Percentiles rank a stretch among this genome's conserved stretches.
These are phyloP conservation scores for Campopleginae sp. DNA, from an alignment of 2,888 invertebrate species.

Conservation along the genomic window DNA sequence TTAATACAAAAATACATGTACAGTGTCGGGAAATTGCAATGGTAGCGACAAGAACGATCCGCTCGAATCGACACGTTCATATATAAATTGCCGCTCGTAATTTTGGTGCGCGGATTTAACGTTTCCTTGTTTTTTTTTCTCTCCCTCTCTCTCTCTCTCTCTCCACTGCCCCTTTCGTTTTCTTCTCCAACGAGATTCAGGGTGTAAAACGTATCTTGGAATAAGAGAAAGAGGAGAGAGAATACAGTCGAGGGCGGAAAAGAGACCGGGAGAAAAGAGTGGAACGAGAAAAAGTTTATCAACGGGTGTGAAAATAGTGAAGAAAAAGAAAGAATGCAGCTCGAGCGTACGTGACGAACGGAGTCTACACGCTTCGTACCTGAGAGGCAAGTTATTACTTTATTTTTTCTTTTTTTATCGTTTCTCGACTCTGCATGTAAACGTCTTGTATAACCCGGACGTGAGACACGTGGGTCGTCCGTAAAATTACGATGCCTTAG, in stretches of 20 bases:
- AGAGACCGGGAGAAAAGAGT: conserved; percentile 27
- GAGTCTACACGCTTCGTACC: conserved; percentile 75
- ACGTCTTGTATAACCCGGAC: conserved; percentile 15
- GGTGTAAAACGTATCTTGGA: conserved; percentile 36
- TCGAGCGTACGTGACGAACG: conserved; percentile 78
- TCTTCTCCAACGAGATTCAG: conserved; percentile 11
- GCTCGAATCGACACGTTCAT: conserved; percentile 52
- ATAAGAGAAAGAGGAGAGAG: conserved; percentile 27
- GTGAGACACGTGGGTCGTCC: conserved; percentile 29
- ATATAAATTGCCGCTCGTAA: conserved; percentile 55
- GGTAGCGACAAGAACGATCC: conserved; percentile 28
- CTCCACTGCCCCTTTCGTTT: neutral
- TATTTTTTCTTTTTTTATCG: conserved; percentile 6
- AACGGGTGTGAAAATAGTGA: conserved; percentile 60
- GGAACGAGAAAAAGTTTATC: conserved; percentile 52
- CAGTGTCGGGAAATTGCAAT: conserved; percentile 36
- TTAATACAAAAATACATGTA: conserved; percentile 8
- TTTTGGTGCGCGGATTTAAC: conserved; percentile 59
- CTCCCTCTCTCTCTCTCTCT: neutral
- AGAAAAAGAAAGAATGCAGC: conserved; percentile 74
- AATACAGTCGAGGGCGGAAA: neutral
- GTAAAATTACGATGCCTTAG: conserved; percentile 7
- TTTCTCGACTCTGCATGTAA: conserved; percentile 14
- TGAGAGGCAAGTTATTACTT: conserved; percentile 72
- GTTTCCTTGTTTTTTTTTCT: conserved; percentile 32